Evolutionary conservation across 2,888 invertebrate genomes (phyloP), one percentile per base, ranked within the genome.

Genomic region (Molorchus minor): DNA sequence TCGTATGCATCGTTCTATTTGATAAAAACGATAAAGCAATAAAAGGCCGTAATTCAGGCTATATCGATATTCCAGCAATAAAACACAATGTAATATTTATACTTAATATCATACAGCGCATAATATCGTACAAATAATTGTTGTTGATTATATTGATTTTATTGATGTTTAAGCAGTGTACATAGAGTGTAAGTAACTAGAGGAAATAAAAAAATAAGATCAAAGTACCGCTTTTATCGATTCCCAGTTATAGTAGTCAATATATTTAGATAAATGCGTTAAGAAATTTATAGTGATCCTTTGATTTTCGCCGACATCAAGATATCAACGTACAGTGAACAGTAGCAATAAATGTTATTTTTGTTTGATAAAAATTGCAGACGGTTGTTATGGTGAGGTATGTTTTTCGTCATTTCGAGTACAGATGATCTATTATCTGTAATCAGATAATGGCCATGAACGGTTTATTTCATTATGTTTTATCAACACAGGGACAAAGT

Each of bases 181-280:
- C 57, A 21, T 17, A 45, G 44, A 43, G 52, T 56, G 45, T 57
- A 52, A 45, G 52, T 57, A 57, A 41, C 57, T 57, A 44, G 51
- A 57, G 52, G 52, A 52, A 52, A 52, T 52, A 52, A 52, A 52
- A 41, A 52, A 52, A 41, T 41, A 52, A 41, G 12, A 41, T 41
- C 40, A 52, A 52, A 41, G 40, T 17, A 10, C 61, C 61, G 58
- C 38, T 33, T 30, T 61, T 68, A 69, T 69, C 67, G 65, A 65
- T 69, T 61, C 64, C 60, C 65, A 68, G 67, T 67, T 62, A 67
- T 66, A 61, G 69, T 69, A 69, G 69, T 69, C 68, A 69, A 69
- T 65, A 68, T 67, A 67, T 68, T 66, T 65, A 64, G 69, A 69
- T 68, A 69, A 68, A 54, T 59, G 60, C 46, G 65, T 68, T 63